Percentiles rank a stretch among this genome's conserved stretches.
phyloP scores from a whole-genome alignment of 2,797 vertebrate species.

The Sitta carolinensis region DNA sequence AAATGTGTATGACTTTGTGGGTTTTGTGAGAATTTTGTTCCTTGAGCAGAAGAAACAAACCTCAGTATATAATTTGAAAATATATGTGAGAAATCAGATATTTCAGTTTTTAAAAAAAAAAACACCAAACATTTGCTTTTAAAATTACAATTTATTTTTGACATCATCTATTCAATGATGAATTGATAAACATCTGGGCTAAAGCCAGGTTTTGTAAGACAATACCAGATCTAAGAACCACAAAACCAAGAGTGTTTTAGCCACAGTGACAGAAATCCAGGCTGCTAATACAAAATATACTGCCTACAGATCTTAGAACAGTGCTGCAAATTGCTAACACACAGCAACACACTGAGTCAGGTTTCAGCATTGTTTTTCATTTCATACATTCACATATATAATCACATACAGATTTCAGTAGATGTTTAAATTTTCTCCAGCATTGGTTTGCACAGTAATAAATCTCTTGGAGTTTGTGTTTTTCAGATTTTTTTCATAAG shows the following conservation, averaged over 20 bases:
- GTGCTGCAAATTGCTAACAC: conserved; percentile 4
- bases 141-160: background rate
- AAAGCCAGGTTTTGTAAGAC: background rate
- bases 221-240: background rate
- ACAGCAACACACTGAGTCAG: background rate
- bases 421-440: background rate
- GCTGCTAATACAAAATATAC: conserved; percentile 14
- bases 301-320: background rate
- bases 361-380: background rate
- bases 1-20: background rate
- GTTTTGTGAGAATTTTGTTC: background rate
- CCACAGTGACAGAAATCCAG: background rate
- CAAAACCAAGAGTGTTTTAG: conserved; percentile 5
- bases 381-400: too few species aligned
- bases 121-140: background rate
- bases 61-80: background rate
- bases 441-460: background rate
- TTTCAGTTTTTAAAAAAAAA: background rate
- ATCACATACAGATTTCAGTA: background rate
- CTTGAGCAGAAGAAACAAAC: background rate
- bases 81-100: background rate
- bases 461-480: background rate
- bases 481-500: background rate
- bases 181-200: background rate
- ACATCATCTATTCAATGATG: background rate